Evolutionary conservation across 2,797 vertebrate species (phyloP), one percentile per base, ranked within the genome.

Genomic region (Neomorphus geoffroyi): DNA sequence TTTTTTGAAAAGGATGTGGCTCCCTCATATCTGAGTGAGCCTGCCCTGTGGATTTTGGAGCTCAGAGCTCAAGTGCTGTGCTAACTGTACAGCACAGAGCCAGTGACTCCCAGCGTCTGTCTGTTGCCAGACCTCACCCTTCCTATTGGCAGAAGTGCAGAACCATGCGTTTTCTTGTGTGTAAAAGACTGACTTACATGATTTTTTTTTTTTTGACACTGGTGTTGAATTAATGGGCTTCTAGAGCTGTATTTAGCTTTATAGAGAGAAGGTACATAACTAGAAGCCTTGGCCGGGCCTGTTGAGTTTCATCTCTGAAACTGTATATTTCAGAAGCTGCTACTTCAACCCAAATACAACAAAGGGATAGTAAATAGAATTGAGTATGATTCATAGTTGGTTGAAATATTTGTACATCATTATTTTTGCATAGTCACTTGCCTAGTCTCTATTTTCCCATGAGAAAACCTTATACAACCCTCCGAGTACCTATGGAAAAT

Each of bases 401-500:
- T n/a, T 77, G 37, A 80, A 91, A 62, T 90, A 88, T 32, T 80
- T 92, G 64, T 79, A 73, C 43, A 51, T 88, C 5, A 5, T 70
- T 91, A 64, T 88, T 93, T 95, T 90, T 92, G 71, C 41, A 15
- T 60, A 90, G 56, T 60, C 30, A 67, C 27, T 93, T 91, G 48
- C 48, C 48, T 71, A 72, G 35, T 86, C 54, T 91, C n/a, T 93
- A 45, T 73, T 86, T 88, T 86, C 60, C 54, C 4, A 0, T 56
- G 60, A 70, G 62, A 48, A 24, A 48, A 88, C 43, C 48, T 66
- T 78, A 23, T 13, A 24, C 74, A 58, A 87, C n/a, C 23, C 30
- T 88, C 71, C 48, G 39, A 71, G 33, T 75, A 93, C 28, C 74
- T 94, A 70, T 67, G 86, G 88, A 92, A 91, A 90, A 84, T n/a